phyloP scores from a whole-genome alignment of 37 sponge, comb jelly and placozoan genomes.

The Halichondria panicea region DNA sequence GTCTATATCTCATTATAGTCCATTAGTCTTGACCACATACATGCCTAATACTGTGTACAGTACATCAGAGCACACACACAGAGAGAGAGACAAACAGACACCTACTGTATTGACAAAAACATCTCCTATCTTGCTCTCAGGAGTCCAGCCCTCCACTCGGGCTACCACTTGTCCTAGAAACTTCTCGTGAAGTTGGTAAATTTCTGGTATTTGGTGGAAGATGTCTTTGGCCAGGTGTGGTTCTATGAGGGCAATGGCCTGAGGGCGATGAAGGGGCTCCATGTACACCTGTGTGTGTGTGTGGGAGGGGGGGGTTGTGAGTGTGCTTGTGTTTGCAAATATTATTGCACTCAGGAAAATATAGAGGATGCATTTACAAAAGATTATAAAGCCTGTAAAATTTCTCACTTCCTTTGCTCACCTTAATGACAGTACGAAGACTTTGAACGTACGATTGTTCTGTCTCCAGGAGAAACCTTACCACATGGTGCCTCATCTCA shows the following conservation, averaged over 20 bases:
- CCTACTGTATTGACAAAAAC: constrained; percentile 79
- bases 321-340: neutral
- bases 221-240: constrained; percentile 62
- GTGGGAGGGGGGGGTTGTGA: constrained; percentile 1
- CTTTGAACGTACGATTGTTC: constrained; percentile 75
- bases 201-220: constrained; percentile 82
- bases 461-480: constrained; percentile 74
- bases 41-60: too few relatives aligned
- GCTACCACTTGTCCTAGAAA: constrained; percentile 54
- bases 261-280: constrained; percentile 52
- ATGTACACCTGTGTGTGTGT: constrained; percentile 47
- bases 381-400: neutral
- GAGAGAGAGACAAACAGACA: neutral
- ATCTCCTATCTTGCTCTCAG: constrained; percentile 69
- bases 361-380: too few relatives aligned
- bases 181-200: constrained; percentile 54
- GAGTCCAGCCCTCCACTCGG: constrained; percentile 44
- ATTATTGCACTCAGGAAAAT: too few relatives aligned
- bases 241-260: constrained; percentile 37
- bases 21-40: too few relatives aligned
- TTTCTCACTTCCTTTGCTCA: constrained; percentile 8
- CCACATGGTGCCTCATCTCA: constrained; percentile 76
- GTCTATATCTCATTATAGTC: too few relatives aligned
- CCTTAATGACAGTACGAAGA: constrained; percentile 68
- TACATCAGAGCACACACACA: neutral